Evolutionary conservation across 2,113 vertebrate genomes (phyloP), one percentile per base, ranked within the genome.

Genomic region (Peucedramus taeniatus): DNA sequence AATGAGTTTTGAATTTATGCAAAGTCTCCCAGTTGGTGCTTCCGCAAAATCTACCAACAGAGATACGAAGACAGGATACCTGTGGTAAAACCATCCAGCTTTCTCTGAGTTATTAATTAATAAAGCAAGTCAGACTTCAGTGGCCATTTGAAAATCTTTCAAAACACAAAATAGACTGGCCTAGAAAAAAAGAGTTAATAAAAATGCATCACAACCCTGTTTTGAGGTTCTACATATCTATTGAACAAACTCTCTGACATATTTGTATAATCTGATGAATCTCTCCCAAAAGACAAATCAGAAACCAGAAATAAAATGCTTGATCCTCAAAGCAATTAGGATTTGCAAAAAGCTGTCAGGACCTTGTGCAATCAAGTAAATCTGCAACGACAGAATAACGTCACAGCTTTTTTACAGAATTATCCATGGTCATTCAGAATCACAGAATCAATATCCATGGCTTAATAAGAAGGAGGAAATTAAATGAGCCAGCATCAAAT

Each of bases 1-100:
- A 91, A 91, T 71, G 61, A 90, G 56, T 61, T 89, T 35, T 42
- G 66, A 91, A 86, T 79, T 89, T 81, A 92, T 75, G 77, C 83
- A 83, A 84, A 90, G 54, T 56, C 56, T 78, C 82, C 16, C 1
- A 1, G 75, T 13, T 44, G 59, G 79, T 63, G 72, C n/a, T 83
- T 83, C 88, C 0, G 0, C 53, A 68, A 1, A 42, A 64, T 35
- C 64, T 57, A 72, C 45, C 26, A 35, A 61, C 17, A 0, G 0
- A 40, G 11, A 59, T 10, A 87, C 14, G 30, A 79, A 28, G 5
- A 12, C 18, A 84, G 30, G 47, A 76, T 37, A 85, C 23, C 31
- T 77, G 30, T 14, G 8, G 40, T 53, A 68, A 68, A 86, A 37
- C 15, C 44, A 82, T 27, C 27, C n/a, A 64, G 37, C 22, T 71